phyloP scores from a whole-genome alignment of 1,140 invertebrate genomes.

The Musca vetustissima region DNA sequence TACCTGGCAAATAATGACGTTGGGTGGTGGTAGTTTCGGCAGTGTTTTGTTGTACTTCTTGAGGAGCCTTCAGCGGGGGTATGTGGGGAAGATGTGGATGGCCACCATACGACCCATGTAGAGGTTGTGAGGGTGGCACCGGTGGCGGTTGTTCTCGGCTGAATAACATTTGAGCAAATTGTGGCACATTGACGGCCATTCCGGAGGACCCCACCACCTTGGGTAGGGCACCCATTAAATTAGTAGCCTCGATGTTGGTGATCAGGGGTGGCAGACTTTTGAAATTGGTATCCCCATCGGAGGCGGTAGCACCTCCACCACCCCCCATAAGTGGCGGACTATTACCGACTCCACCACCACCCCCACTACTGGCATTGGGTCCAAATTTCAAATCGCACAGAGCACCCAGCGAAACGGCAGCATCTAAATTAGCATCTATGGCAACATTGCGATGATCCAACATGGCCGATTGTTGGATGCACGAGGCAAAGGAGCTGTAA shows the following conservation, averaged over 20 bases:
- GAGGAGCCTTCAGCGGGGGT: slow-evolving; percentile 2
- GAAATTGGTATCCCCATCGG: slow-evolving; percentile 10
- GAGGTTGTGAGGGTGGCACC: neutral
- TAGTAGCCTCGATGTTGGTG: slow-evolving; percentile 24
- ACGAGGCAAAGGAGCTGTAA: slow-evolving; percentile 27
- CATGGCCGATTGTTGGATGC: slow-evolving; percentile 30
- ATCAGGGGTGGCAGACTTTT: slow-evolving; percentile 26
- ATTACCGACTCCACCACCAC: too few species aligned
- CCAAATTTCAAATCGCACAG: slow-evolving; percentile 46
- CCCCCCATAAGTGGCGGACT: neutral
- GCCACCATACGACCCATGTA: neutral
- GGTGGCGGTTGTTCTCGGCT: slow-evolving; percentile 6
- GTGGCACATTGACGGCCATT: neutral
- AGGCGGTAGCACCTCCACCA: neutral
- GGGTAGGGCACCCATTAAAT: slow-evolving; percentile 6
- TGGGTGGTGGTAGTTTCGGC: neutral
- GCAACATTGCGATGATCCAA: slow-evolving; percentile 26
- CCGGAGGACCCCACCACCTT: neutral
- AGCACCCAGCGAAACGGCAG: slow-evolving; percentile 42
- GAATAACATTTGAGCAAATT: slow-evolving; percentile 27
- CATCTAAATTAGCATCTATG: slow-evolving; percentile 31
- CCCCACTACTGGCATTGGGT: too few species aligned
- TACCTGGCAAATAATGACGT: neutral
- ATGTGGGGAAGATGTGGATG: neutral
- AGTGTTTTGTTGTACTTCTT: slow-evolving; percentile 15